Evolutionary conservation across 1,140 invertebrate species (phyloP).

Genomic region (Diorhabda carinulata): DNA sequence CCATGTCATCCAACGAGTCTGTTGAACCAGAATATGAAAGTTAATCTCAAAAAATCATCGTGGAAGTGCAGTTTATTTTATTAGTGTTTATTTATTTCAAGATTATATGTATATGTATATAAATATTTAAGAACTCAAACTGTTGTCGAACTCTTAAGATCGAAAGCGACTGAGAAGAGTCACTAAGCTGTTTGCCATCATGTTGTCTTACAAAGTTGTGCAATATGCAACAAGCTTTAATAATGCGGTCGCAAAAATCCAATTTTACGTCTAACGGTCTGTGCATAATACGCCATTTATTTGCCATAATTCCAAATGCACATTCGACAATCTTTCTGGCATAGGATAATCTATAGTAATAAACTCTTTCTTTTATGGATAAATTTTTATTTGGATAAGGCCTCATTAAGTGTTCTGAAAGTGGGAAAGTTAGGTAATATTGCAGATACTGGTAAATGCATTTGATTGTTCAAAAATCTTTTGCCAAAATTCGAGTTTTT

Average conservation of each 20-base stretch:
- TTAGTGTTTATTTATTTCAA: too few species aligned
- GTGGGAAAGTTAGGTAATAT: neutral
- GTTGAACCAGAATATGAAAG: too few species aligned
- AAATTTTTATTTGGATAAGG: neutral
- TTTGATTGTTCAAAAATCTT: conserved; percentile 4
- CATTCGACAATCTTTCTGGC: conserved; percentile 48
- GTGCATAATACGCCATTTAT: conserved; percentile 44
- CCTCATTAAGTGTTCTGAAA: neutral
- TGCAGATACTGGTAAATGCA: too few species aligned
- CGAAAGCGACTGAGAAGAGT: too few species aligned
- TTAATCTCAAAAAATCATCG: too few species aligned
- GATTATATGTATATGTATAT: too few species aligned
- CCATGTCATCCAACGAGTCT: too few species aligned
- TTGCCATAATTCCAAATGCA: conserved; percentile 37
- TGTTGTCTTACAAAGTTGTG: neutral
- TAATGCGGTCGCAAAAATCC: conserved; percentile 27
- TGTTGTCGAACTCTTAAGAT: too few species aligned
- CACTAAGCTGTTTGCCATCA: neutral
- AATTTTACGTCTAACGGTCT: conserved; percentile 37
- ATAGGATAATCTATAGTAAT: conserved; percentile 48
- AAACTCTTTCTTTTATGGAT: conserved; percentile 33
- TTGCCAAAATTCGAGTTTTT: conserved; percentile 35
- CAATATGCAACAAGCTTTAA: neutral
- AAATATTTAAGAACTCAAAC: too few species aligned
- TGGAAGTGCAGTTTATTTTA: too few species aligned